These are phyloP conservation scores for Chrysochloris asiatica DNA, from an alignment of 2,113 vertebrate genomes.

Conservation along the genomic window DNA sequence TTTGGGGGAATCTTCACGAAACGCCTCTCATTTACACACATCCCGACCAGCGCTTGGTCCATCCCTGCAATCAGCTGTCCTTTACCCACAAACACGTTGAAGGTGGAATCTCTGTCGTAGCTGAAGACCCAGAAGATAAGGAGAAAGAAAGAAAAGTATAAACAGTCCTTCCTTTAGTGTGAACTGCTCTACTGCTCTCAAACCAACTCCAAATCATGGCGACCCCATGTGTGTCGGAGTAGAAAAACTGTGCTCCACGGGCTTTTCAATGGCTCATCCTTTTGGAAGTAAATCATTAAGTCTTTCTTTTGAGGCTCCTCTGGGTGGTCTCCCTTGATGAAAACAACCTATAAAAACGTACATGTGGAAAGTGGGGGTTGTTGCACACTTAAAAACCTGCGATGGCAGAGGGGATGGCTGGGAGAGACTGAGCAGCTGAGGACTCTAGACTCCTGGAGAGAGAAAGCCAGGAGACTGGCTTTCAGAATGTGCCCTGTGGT, in stretches of 20 bases:
- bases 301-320: neutral
- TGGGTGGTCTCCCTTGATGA: neutral
- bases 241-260: neutral
- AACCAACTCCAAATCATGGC: neutral
- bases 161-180: neutral
- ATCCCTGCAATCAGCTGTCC: conserved; percentile 95
- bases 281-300: neutral
- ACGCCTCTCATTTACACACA: conserved; percentile 96
- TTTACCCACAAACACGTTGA: conserved; percentile 96
- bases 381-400: no score
- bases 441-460: no score
- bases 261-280: neutral
- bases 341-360: neutral
- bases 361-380: neutral
- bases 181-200: neutral
- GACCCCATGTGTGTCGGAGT: neutral
- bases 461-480: no score
- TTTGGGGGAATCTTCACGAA: conserved; percentile 94
- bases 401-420: no score
- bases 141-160: neutral
- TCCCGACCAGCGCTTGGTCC: conserved; percentile 95
- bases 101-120: conserved; percentile 95
- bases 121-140: conserved; percentile 79
- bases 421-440: no score
- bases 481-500: no score